These are phyloP conservation scores for Drepana falcataria DNA, from an alignment of 2,888 invertebrate genomes.

Conservation along the genomic window DNA sequence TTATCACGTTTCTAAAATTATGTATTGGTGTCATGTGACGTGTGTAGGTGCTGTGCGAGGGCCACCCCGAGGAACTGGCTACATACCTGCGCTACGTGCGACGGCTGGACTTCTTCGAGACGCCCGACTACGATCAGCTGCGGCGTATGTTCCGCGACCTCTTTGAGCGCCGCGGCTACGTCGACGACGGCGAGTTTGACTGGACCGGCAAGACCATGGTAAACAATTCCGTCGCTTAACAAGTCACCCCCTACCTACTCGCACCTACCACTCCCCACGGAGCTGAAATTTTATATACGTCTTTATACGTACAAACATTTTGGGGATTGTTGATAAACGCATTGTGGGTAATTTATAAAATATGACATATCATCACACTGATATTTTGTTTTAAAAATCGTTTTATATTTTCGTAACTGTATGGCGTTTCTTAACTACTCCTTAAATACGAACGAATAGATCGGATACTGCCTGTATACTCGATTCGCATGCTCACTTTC, in stretches of 20 bases:
- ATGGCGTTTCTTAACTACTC: too few relatives aligned
- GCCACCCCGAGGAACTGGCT: slow-evolving; percentile 97
- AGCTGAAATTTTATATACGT: too few relatives aligned
- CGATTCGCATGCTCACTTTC: too few relatives aligned
- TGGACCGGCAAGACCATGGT: slow-evolving; percentile 94
- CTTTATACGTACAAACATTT: too few relatives aligned
- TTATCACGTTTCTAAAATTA: too few relatives aligned
- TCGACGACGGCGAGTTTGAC: slow-evolving; percentile 95
- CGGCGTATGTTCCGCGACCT: slow-evolving; percentile 96
- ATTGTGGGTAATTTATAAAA: too few relatives aligned
- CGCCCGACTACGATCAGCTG: slow-evolving; percentile 99
- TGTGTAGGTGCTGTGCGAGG: slow-evolving; percentile 85
- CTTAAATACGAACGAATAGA: too few relatives aligned
- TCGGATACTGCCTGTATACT: too few relatives aligned
- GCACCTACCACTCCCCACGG: neutral
- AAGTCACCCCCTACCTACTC: neutral
- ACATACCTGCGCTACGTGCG: slow-evolving; percentile 98
- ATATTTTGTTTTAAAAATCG: too few relatives aligned
- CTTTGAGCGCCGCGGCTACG: slow-evolving; percentile 91
- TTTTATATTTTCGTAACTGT: too few relatives aligned
- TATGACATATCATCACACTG: too few relatives aligned
- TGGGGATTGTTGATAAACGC: too few relatives aligned
- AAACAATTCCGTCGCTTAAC: slow-evolving; percentile 42
- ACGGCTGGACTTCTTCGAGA: slow-evolving; percentile 99
- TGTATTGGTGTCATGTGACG: neutral